phyloP scores from a whole-genome alignment of 2,888 invertebrate species.

The Helicoverpa assulta region DNA sequence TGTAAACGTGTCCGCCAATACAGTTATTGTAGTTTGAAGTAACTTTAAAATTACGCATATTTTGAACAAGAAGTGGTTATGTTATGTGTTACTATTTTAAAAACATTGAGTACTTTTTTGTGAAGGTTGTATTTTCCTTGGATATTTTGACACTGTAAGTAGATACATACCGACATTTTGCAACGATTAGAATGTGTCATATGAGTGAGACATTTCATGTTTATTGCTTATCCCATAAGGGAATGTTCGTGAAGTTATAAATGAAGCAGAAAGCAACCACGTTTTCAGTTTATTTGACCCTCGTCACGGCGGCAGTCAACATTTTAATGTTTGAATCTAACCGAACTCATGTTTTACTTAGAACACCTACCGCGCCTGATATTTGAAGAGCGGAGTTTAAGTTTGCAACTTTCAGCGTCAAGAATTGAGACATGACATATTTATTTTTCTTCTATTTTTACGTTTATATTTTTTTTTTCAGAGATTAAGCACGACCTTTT shows the following conservation, averaged over 20 bases:
- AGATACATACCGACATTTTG: constrained; percentile 26
- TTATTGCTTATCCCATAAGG: constrained; percentile 43
- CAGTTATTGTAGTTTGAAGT: not conserved
- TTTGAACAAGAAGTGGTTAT: too few relatives aligned
- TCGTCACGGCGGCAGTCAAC: constrained; percentile 60
- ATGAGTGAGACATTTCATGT: constrained; percentile 49
- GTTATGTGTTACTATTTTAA: constrained; percentile 4
- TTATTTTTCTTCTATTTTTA: too few relatives aligned
- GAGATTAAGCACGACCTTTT: too few relatives aligned
- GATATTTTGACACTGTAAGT: too few relatives aligned
- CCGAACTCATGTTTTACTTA: constrained; percentile 64
- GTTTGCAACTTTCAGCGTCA: constrained; percentile 8
- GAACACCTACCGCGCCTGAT: constrained; percentile 41
- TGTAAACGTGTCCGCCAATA: constrained; percentile 31
- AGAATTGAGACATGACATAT: constrained; percentile 1
- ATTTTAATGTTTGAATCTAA: constrained; percentile 64
- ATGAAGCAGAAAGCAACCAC: constrained; percentile 56
- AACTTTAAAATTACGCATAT: too few relatives aligned
- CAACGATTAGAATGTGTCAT: constrained; percentile 40
- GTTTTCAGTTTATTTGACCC: constrained; percentile 63
- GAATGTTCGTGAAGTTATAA: constrained; percentile 58
- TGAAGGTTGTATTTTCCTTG: too few relatives aligned
- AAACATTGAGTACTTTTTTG: not conserved
- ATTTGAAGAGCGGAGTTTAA: constrained; percentile 34
- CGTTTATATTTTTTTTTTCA: too few relatives aligned